Base-by-base conservation (phyloP, 2,888 invertebrate species). In the Chironomus tentans region DNA sequence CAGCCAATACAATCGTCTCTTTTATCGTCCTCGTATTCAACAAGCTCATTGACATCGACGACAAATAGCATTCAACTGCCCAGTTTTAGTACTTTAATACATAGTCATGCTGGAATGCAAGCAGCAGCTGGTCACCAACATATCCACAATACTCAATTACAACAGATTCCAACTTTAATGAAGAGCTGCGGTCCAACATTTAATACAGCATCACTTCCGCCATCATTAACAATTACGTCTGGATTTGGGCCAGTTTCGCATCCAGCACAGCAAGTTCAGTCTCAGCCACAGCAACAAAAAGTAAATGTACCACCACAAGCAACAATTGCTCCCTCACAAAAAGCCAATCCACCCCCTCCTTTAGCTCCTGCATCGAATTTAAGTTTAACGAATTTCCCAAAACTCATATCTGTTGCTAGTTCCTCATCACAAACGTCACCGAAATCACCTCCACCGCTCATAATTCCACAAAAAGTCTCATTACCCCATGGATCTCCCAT, bases 151-250 rank as follows among this genome's bases (percentile, higher is more conserved):
- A 38, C 38, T 38, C 38, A 38, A 10, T 38, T 38, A 10, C 80
- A 87, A 86, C 21, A 86, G 86, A 4, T 82, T 87, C 65, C 82
- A 87, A 77, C 87, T 78, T 82, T 85, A 6, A 82, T 86, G 80
- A 81, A 83, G 68, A 79, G 38, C 10, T 38, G 38, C 10, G 38
- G 84, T 65, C 65, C 74, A 78, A 83, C 50, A 85, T 65, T 65
- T 65, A 84, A 79, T 78, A 84, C 38, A 79, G 84, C 70, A 81
- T 85, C 79, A 85, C 86, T 82, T 78, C 82, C 71, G 77, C 78
- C 28, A 82, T 84, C 75, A 82, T 83, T 38, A 81, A 84, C 77
- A 85, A 83, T 80, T 85, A 78, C 79, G 83, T 73, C 82, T 84
- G 79, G 82, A 83, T 70, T 24, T 62, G 56, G 10, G 38, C 38